Evolutionary conservation across 2,888 invertebrate species (phyloP), one percentile per base, ranked within the genome.

Genomic region (Netelia virgata): DNA sequence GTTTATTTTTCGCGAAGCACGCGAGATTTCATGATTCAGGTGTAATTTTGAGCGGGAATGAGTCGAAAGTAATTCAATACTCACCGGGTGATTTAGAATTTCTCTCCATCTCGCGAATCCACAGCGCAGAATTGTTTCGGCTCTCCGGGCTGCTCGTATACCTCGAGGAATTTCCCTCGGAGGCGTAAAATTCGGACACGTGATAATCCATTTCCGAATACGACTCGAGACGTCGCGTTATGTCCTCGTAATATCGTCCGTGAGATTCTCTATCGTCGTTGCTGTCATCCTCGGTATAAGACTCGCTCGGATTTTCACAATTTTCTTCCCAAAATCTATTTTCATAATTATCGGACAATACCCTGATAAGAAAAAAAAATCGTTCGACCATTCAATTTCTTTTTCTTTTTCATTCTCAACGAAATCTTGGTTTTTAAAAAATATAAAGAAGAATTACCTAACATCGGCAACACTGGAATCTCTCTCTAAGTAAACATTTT

Each of bases 181-280:
- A 82, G 1, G 78, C 70, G 57, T 86, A 86, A 81, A 87, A 84
- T 53, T 87, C 87, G 20, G 86, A 84, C 11, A 75, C 75, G 55
- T 78, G 59, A 74, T 81, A 72, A 80, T 87, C 86, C 74, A 80
- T 80, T 41, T 84, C 83, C 55, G 70, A 79, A 64, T 64, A 87
- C 3, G 61, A 81, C 59, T 90, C 88, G 66, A 90, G 87, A 55
- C 86, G 88, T 73, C 87, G 81, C 18, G 88, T 87, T 86, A 90
- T 88, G 75, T 88, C 86, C 64, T 89, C 87, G 73, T 83, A 83
- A 41, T 86, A 69, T 72, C 74, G 73, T 75, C 50, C 47, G 28
- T 77, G 75, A 11, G 83, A 78, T 64, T 83, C 81, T 69, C 59
- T 43, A 43, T 82, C 80, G n/a, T 83, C 78, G 18, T 70, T 76